Evolutionary conservation across 2,888 invertebrate genomes (phyloP), one percentile per base, ranked within the genome.

Genomic region (Ormyrus rosae): DNA sequence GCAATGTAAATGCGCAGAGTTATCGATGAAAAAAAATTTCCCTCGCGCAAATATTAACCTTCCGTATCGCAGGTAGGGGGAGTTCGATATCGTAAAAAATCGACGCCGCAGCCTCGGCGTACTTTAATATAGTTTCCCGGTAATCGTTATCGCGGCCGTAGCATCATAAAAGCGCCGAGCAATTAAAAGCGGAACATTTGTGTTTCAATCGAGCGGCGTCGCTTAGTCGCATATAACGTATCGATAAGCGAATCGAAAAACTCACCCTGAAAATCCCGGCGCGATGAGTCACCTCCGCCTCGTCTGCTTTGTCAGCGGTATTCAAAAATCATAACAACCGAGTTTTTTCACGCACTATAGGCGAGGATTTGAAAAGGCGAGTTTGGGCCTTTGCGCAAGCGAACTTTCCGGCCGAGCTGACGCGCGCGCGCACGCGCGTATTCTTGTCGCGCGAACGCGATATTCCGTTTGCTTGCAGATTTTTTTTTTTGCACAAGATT

Each of bases 231-330:
- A 1, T 19, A 19, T 19, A 56, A 5, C n/a, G 58, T 46, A 51
- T 75, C 67, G 68, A 60, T 67, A 60, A 75, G 60, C 45, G 10
- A 45, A 58, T 67, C 45, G 74, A 67, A 75, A 65, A 74, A 74
- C 11, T 72, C 46, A 10, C 5, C 6, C 50, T 6, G 48, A 64
- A 70, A 70, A 70, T 63, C 64, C 51, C 63, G 11, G 13, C 56
- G 11, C 6, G 58, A 48, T 78, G 70, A 78, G 19, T 78, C 71
- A 65, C n/a, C 8, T 13, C 19, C 19, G 19, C 19, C 9, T 9
- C 19, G 11, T 5, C n/a, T 50, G 13, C 48, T 13, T 74, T 74
- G 67, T 67, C 67, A 58, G 64, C n/a, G 46, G 19, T 56, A 65
- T 73, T 73, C 11, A 10, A 48, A 64, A 73, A 73, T 48, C 48